Evolutionary conservation across 2,113 vertebrate genomes (phyloP).

Genomic region (Podarcis cretensis): DNA sequence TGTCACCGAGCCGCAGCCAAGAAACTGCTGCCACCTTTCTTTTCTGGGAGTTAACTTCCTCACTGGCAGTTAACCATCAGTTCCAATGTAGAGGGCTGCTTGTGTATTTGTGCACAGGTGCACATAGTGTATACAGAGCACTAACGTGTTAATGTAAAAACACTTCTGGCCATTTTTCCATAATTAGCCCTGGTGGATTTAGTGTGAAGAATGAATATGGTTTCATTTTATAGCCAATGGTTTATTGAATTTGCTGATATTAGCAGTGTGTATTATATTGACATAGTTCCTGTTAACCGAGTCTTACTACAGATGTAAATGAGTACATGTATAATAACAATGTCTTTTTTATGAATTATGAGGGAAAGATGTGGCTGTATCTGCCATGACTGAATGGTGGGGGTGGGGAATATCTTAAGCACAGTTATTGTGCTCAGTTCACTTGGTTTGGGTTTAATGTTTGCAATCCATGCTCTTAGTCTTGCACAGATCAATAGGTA

Average conservation of each 20-base stretch:
- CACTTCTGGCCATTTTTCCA: too few species aligned
- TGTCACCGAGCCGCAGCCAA: background rate
- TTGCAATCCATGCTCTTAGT: background rate
- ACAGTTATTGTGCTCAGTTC: background rate
- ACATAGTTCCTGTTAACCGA: background rate
- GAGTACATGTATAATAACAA: background rate
- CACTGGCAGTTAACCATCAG: background rate
- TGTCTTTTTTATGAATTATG: background rate
- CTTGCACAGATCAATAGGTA: background rate
- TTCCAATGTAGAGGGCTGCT: background rate
- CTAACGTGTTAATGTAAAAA: too few species aligned
- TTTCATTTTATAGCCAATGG: background rate
- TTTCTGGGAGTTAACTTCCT: background rate
- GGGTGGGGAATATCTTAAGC: background rate
- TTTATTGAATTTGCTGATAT: background rate
- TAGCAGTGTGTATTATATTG: background rate
- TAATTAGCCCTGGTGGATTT: background rate
- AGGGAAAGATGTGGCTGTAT: background rate
- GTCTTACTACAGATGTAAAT: background rate
- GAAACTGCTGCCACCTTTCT: background rate
- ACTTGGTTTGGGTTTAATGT: background rate
- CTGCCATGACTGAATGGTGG: background rate
- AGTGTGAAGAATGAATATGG: background rate
- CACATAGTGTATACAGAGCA: background rate
- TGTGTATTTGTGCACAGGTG: background rate